Base-by-base conservation (phyloP, 2,797 vertebrate genomes). In the Sebastes goodei region DNA sequence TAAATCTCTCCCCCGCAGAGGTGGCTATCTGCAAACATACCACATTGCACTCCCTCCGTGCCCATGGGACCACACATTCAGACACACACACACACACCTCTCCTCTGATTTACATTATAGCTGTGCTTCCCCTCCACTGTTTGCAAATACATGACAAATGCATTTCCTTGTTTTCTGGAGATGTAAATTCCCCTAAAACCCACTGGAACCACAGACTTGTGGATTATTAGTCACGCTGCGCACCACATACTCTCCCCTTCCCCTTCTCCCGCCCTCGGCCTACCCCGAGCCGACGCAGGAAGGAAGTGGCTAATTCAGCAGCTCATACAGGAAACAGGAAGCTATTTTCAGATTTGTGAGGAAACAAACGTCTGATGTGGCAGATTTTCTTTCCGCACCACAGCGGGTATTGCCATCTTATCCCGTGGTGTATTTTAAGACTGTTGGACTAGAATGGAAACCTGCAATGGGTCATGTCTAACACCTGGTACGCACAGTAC, bases 281-380 rank as follows among this genome's bases (percentile, higher is more conserved):
- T 17, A 27, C 52, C 20, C 6, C 14, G 2, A 5, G 57, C 84
- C 46, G 7, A 56, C 30, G 2, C 80, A 90, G 92, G 93, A 94
- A 94, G 91, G 93, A 93, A 94, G 81, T 88, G 84, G 85, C 91
- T 91, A 90, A 92, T 95, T 93, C 91, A 92, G 83, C 74, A 38
- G 64, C 86, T 80, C 75, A 91, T 92, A 89, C 92, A 94, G 94
- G 93, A 95, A 95, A 93, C 89, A 82, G 94, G 94, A 95, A 95
- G 89, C 82, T 82, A 92, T 94, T 95, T 94, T 83, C 77, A 79
- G 80, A 94, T 93, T 91, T 83, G 82, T 9, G 71, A 59, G 91
- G 85, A 92, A 91, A 74, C 79, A 76, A 85, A 84, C 76, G 52
- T 71, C 55, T 88, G 79, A 71, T 80, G 83, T 76, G 81, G 76